A percentile compares a stretch with the other conserved stretches of the same genome.
Conservation (phyloP, 2,113 vertebrate species). For the Scomber scombrus region DNA sequence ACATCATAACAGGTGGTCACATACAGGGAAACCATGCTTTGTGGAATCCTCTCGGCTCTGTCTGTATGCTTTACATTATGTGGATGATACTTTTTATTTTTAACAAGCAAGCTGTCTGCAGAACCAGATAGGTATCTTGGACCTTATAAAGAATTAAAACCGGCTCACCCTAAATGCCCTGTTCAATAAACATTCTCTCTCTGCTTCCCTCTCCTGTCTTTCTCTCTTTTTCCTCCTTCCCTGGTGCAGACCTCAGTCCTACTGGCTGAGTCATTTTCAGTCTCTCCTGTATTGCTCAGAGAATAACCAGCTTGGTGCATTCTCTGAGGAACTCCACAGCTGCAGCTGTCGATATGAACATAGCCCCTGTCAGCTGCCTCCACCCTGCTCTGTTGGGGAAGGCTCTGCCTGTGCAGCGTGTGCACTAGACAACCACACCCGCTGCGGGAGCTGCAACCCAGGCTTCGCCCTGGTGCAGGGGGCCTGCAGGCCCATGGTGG, state of each 20-base stretch:
- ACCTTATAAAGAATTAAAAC: constrained; percentile 46
- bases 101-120: constrained; percentile 56
- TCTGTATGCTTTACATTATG: constrained; percentile 4
- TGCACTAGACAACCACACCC: constrained; percentile 92
- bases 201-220: not conserved
- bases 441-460: constrained; percentile 92
- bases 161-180: constrained; percentile 14
- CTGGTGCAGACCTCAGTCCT: constrained; percentile 89
- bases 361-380: constrained; percentile 87
- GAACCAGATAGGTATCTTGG: constrained; percentile 28
- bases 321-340: constrained; percentile 93
- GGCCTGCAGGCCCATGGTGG: constrained; percentile 92
- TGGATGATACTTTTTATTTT: constrained; percentile 26
- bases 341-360: constrained; percentile 94
- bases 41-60: not conserved
- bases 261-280: constrained; percentile 95
- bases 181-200: constrained; percentile 36
- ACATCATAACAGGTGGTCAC: too few relatives aligned
- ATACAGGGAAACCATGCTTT: not conserved
- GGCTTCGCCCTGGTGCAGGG: constrained; percentile 94
- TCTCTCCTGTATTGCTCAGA: constrained; percentile 97
- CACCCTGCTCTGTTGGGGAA: constrained; percentile 91
- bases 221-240: not conserved
- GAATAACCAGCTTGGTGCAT: constrained; percentile 94
- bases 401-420: constrained; percentile 88